Evolutionary conservation across 2,113 vertebrate genomes (phyloP), one percentile per base, ranked within the genome.

Genomic region (Lagenorhynchus albirostris): DNA sequence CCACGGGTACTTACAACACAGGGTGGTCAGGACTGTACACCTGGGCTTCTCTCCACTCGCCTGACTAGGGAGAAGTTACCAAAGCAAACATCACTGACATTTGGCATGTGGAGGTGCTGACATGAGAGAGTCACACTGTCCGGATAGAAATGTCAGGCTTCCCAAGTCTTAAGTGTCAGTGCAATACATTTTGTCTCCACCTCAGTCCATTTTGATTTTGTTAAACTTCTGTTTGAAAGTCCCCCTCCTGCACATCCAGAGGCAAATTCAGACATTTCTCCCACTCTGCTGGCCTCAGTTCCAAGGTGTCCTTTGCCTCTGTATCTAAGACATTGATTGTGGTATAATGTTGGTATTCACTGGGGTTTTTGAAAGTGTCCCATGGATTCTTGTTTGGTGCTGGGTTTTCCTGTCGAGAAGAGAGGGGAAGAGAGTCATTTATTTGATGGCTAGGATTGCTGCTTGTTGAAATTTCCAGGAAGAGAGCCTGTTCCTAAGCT

Each of bases 1-100:
- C 99, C 99, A 99, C 99, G 98, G 99, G 99, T 99, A 99, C 99
- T 99, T 99, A 99, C 99, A 99, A 99, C 99, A 99, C 99, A 99
- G 99, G 99, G 99, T 99, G 99, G 99, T 99, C 99, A 99, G 99
- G 99, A 99, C 99, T 99, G 99, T 99, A 99, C 99, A 99, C 99
- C 99, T 99, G 99, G 99, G 99, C 99, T 98, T 99, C 99, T 99
- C 99, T 98, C 99, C 99, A 99, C 99, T 99, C 99, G 99, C 98
- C 95, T 98, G 98, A 98, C 99, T 98, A 99, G 99, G 99, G 99
- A 99, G 99, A 99, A 99, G 99, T 99, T 98, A 99, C 99, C 99
- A 98, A 98, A 8, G 97, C 98, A 98, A 98, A 98, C 99, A 98
- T 97, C 99, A 99, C 99, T 99, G 99, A 99, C 99, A 98, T 99